Evolutionary conservation across 2,797 vertebrate genomes (phyloP).

Genomic region (Crax fasciolata): DNA sequence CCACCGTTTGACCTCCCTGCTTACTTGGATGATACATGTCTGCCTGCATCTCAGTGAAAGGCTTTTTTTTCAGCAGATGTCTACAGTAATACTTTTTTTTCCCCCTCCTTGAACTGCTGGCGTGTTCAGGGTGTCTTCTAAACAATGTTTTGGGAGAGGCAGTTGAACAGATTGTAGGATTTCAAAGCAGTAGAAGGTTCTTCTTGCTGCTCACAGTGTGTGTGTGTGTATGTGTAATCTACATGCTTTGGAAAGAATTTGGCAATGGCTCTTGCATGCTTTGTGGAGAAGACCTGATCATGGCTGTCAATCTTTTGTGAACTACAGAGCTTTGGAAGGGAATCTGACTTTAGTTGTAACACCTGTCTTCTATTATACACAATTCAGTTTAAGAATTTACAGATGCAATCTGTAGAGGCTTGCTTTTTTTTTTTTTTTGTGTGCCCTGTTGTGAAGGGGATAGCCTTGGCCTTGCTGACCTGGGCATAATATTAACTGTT

Average conservation of each 20-base stretch:
- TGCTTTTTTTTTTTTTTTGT: neutral
- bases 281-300: neutral
- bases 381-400: neutral
- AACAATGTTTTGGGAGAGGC: neutral
- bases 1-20: conserved; percentile 16
- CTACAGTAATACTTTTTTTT: neutral
- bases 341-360: neutral
- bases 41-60: neutral
- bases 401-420: neutral
- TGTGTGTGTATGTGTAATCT: neutral
- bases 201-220: neutral
- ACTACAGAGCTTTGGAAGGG: neutral
- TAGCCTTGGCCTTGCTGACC: neutral
- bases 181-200: neutral
- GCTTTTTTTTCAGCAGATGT: conserved; percentile 53
- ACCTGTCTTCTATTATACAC: neutral
- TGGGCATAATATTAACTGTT: neutral
- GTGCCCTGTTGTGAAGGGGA: neutral
- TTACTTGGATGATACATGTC: conserved; percentile 27
- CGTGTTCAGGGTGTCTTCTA: neutral
- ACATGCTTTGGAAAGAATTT: neutral
- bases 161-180: conserved; percentile 2
- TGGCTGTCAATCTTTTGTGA: neutral
- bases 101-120: neutral
- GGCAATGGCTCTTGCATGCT: neutral